These are phyloP conservation scores for Garra rufa DNA, from an alignment of 2,113 vertebrate genomes.

Conservation along the genomic window DNA sequence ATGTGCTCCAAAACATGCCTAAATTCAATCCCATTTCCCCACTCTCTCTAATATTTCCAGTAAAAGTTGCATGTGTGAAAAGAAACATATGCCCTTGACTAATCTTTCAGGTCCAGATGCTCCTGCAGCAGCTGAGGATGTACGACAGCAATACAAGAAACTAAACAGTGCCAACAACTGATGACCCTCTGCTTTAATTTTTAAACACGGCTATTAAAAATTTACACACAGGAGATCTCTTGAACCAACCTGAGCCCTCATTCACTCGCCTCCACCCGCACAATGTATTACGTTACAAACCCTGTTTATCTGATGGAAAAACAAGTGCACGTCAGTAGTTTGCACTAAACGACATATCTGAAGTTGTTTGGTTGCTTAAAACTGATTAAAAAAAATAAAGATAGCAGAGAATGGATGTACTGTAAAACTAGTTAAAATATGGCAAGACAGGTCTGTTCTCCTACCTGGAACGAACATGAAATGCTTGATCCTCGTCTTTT, in stretches of 20 bases:
- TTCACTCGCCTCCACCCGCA: constrained; percentile 18
- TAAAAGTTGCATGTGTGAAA: not conserved
- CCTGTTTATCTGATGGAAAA: constrained; percentile 28
- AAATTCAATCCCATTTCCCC: not conserved
- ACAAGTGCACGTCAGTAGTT: not conserved
- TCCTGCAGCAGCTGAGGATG: not conserved
- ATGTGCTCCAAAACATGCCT: not conserved
- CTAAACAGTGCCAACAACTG: constrained; percentile 34
- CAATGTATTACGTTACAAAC: constrained; percentile 29
- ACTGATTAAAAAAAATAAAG: not conserved
- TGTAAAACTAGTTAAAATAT: not conserved
- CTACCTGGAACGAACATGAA: constrained; percentile 69
- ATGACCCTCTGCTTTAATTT: constrained; percentile 44
- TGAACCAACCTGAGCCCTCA: constrained; percentile 47
- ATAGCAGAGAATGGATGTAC: not conserved
- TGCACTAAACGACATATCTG: not conserved
- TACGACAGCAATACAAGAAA: not conserved
- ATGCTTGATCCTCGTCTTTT: constrained; percentile 61
- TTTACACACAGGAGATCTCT: constrained; percentile 55
- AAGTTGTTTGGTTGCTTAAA: not conserved
- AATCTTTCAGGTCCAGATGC: not conserved
- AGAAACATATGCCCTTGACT: not conserved
- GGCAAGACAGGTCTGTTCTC: not conserved
- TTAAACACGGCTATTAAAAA: constrained; percentile 66
- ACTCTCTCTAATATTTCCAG: not conserved